Evolutionary conservation across 2,888 invertebrate genomes (phyloP).

Genomic region (Eupelmus urozonus): DNA sequence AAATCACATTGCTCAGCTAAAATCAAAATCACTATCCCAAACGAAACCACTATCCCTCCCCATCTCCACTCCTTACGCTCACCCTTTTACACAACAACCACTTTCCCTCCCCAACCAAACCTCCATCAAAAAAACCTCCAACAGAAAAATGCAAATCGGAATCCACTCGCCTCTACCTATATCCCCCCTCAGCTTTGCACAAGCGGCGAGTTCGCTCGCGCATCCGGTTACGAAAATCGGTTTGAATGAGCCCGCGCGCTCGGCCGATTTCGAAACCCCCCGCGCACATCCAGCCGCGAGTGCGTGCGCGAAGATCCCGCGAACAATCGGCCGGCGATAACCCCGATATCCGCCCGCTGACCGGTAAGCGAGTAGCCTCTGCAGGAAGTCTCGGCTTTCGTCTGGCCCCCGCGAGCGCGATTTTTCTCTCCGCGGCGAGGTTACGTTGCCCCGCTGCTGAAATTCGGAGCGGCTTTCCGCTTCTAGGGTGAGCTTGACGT

Average conservation of each 20-base stretch:
- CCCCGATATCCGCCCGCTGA: slow-evolving; percentile 42
- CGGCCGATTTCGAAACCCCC: slow-evolving; percentile 47
- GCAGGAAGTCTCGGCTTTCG: slow-evolving; percentile 40
- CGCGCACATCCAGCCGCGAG: slow-evolving; percentile 7
- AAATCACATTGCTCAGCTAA: no score
- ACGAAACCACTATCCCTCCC: no score
- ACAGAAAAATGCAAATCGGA: not conserved
- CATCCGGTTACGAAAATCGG: slow-evolving; percentile 58
- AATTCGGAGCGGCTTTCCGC: no score
- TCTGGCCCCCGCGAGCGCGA: not conserved
- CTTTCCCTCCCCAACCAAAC: not conserved
- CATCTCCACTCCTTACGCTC: no score
- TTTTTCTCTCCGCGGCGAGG: not conserved
- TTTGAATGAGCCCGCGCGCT: slow-evolving; percentile 34
- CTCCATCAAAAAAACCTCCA: not conserved
- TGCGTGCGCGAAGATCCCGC: slow-evolving; percentile 42
- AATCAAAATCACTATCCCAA: no score
- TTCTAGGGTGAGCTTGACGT: no score
- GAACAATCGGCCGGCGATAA: slow-evolving; percentile 56
- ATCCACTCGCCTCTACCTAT: not conserved
- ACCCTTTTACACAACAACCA: not conserved
- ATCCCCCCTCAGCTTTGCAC: not conserved
- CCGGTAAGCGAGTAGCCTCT: not conserved
- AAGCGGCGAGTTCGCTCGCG: not conserved
- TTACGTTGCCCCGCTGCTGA: no score